Evolutionary conservation across 2,797 vertebrate species (phyloP).

Genomic region (Morelia viridis): DNA sequence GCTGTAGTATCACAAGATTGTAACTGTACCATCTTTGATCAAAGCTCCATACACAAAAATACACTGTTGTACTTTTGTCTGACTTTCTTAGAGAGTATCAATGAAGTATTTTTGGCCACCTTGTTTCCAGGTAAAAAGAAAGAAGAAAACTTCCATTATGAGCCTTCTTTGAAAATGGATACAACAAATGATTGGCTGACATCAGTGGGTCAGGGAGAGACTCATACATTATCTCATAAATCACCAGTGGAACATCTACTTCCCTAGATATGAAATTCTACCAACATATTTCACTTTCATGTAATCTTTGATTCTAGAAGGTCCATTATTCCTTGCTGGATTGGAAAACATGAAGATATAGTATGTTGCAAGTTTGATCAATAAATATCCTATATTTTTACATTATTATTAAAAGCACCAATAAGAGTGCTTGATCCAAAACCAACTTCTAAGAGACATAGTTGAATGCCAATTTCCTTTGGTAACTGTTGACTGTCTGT

Average conservation of each 20-base stretch:
- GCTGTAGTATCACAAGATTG: too few species aligned
- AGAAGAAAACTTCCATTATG: not conserved
- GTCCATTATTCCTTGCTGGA: slow-evolving; percentile 11
- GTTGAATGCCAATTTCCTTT: slow-evolving; percentile 4
- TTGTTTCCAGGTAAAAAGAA: not conserved
- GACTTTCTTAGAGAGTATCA: not conserved
- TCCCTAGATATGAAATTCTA: not conserved
- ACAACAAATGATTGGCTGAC: not conserved
- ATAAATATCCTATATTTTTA: not conserved
- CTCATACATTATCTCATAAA: not conserved
- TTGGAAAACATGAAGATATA: slow-evolving; percentile 10
- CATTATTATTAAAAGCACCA: not conserved
- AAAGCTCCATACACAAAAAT: too few species aligned
- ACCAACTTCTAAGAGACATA: slow-evolving; percentile 2
- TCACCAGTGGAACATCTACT: not conserved
- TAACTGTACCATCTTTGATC: too few species aligned
- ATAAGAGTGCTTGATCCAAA: slow-evolving; percentile 18
- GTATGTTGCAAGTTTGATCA: slow-evolving; percentile 8
- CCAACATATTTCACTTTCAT: not conserved
- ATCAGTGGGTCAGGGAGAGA: not conserved
- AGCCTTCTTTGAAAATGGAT: not conserved
- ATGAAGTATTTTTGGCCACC: not conserved
- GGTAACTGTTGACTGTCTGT: not conserved
- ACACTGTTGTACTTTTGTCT: too few species aligned
- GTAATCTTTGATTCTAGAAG: not conserved